Evolutionary conservation across 2,888 invertebrate species (phyloP).

Genomic region (Apoda limacodes): DNA sequence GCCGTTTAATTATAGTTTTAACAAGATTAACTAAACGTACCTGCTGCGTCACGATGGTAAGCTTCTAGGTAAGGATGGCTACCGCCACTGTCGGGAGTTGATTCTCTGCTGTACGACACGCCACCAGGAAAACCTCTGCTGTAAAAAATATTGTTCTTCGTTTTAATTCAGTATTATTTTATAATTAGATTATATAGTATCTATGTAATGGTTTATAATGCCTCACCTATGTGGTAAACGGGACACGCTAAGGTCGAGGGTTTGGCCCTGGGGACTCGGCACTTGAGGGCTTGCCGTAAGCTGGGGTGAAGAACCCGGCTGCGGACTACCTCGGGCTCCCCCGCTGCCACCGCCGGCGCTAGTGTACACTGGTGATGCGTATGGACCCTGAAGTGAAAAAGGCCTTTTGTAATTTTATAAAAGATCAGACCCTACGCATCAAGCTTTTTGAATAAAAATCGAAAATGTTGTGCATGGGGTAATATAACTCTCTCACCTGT

Average conservation of each 20-base stretch:
- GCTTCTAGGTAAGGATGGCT: slow-evolving; percentile 88
- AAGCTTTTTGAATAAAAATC: no score
- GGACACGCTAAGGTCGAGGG: slow-evolving; percentile 89
- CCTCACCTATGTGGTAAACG: slow-evolving; percentile 86
- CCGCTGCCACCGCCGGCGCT: slow-evolving; percentile 79
- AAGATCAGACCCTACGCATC: no score
- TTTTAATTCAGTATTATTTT: no score
- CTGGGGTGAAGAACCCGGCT: slow-evolving; percentile 85
- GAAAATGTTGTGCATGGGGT: no score
- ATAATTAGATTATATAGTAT: no score
- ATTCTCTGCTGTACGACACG: slow-evolving; percentile 85
- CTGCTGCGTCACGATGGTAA: slow-evolving; percentile 84
- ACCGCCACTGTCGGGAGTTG: slow-evolving; percentile 89
- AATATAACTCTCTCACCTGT: slow-evolving; percentile 75
- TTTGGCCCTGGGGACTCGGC: slow-evolving; percentile 92
- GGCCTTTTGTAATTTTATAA: slow-evolving; percentile 32
- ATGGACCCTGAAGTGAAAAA: slow-evolving; percentile 74
- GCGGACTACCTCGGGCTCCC: slow-evolving; percentile 82
- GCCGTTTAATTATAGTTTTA: background rate
- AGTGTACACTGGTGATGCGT: slow-evolving; percentile 81
- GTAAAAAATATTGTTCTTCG: no score
- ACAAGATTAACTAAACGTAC: slow-evolving; percentile 55
- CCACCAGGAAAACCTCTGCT: slow-evolving; percentile 75
- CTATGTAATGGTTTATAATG: no score
- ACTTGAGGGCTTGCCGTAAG: slow-evolving; percentile 89